Conservation (phyloP, 2,797 vertebrate genomes). For the Anguilla marmorata region DNA sequence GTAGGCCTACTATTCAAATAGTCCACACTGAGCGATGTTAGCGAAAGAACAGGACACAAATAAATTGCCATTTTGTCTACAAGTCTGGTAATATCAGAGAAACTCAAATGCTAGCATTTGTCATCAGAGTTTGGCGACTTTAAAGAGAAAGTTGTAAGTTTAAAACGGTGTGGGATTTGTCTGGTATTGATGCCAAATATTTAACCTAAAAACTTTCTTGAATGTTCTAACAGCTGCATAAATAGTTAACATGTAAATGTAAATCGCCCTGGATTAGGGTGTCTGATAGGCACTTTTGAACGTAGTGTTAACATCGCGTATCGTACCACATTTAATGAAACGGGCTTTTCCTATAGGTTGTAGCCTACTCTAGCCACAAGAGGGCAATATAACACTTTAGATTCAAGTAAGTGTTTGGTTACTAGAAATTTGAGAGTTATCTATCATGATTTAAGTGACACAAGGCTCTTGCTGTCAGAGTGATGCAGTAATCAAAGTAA, state of each 20-base stretch:
- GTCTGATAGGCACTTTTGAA: too few relatives aligned
- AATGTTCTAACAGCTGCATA: neutral
- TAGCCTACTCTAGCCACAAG: neutral
- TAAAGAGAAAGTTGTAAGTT: neutral
- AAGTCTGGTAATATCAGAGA: too few relatives aligned
- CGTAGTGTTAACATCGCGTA: neutral
- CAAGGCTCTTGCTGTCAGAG: neutral
- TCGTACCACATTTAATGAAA: neutral
- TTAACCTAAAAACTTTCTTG: neutral
- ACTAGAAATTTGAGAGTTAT: neutral
- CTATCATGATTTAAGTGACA: neutral
- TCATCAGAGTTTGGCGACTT: too few relatives aligned
- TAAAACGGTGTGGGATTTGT: neutral
- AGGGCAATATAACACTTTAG: conserved; percentile 6
- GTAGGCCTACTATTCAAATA: too few relatives aligned
- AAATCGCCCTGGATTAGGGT: too few relatives aligned
- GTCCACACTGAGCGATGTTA: too few relatives aligned
- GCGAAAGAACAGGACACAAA: too few relatives aligned
- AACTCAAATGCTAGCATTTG: too few relatives aligned
- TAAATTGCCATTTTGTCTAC: too few relatives aligned
- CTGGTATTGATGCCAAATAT: neutral
- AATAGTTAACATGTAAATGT: neutral
- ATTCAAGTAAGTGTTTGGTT: neutral
- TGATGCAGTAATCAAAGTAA: neutral
- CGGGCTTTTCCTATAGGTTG: neutral